Conservation (phyloP, 2,888 invertebrate genomes). For the Dynastes hyllus region DNA sequence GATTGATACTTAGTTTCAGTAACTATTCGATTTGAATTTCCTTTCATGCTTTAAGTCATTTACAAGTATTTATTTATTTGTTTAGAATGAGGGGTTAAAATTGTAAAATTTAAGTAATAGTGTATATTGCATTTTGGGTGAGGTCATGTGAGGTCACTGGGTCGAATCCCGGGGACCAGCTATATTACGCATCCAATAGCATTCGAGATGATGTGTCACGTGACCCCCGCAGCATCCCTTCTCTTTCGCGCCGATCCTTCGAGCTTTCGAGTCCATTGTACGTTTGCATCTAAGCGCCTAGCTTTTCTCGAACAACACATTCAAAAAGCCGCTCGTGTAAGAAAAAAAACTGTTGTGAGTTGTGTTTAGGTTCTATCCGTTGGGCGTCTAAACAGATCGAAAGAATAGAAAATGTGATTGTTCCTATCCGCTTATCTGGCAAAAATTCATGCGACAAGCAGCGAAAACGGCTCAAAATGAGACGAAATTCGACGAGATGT, state of each 20-base stretch:
- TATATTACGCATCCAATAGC: constrained; percentile 65
- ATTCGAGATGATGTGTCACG: constrained; percentile 64
- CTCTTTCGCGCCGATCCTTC: constrained; percentile 60
- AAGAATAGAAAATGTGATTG: constrained; percentile 42
- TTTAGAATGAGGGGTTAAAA: neutral
- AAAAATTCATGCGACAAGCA: constrained; percentile 26
- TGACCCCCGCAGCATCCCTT: constrained; percentile 70
- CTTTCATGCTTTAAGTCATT: no score
- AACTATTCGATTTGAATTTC: no score
- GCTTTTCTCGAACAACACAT: constrained; percentile 55
- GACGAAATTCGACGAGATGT: constrained; percentile 38
- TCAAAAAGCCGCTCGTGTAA: constrained; percentile 46
- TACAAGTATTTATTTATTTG: no score
- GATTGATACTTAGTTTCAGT: no score
- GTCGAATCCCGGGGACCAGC: constrained; percentile 71
- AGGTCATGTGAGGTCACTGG: constrained; percentile 71
- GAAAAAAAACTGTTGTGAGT: constrained; percentile 44
- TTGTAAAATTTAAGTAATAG: constrained; percentile 33
- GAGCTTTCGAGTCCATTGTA: constrained; percentile 59
- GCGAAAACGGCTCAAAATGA: constrained; percentile 19
- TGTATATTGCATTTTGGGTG: constrained; percentile 59
- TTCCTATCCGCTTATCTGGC: constrained; percentile 18
- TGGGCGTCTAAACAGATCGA: neutral
- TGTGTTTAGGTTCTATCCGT: constrained; percentile 3
- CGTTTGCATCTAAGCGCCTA: constrained; percentile 57